These are phyloP conservation scores for Motacilla tschutschensis DNA, from an alignment of 2,113 vertebrate species.

Conservation along the genomic window DNA sequence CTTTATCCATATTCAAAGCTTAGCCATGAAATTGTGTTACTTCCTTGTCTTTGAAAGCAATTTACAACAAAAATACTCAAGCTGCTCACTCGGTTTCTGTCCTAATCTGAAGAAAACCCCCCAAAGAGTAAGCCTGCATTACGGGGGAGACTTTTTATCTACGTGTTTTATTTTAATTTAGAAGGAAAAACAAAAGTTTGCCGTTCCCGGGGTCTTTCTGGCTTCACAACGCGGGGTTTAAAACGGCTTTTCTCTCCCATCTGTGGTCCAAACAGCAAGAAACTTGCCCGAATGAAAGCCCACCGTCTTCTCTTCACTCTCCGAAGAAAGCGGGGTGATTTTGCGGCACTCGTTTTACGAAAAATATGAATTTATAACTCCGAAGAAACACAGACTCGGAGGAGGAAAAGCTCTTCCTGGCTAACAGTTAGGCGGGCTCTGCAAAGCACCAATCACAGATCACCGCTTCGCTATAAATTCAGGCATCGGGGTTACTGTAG, in stretches of 20 bases:
- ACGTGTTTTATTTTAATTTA: conserved; percentile 49
- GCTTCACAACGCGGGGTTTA: conserved; percentile 26
- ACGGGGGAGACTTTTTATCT: not conserved
- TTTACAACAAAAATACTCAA: conserved; percentile 15
- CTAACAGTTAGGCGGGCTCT: conserved; percentile 65
- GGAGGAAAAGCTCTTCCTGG: conserved; percentile 57
- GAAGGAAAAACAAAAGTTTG: conserved; percentile 65
- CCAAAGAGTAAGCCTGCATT: conserved; percentile 3
- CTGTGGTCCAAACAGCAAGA: not conserved
- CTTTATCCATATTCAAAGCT: conserved; percentile 62
- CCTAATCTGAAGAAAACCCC: conserved; percentile 16
- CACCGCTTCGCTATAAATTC: conserved; percentile 78
- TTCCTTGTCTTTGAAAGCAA: conserved; percentile 56
- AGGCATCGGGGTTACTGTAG: conserved; percentile 51
- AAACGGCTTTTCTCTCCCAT: conserved; percentile 27
- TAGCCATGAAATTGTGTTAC: conserved; percentile 62
- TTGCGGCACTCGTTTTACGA: not conserved
- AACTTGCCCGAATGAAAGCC: not conserved
- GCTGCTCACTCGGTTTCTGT: not conserved
- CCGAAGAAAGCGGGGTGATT: conserved; percentile 16
- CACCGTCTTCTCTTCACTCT: not conserved
- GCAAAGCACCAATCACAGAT: conserved; percentile 75
- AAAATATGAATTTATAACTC: conserved; percentile 71
- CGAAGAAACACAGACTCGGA: conserved; percentile 75
- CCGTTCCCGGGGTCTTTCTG: conserved; percentile 35